phyloP scores from a whole-genome alignment of 2,797 vertebrate species.

The Channa striata region DNA sequence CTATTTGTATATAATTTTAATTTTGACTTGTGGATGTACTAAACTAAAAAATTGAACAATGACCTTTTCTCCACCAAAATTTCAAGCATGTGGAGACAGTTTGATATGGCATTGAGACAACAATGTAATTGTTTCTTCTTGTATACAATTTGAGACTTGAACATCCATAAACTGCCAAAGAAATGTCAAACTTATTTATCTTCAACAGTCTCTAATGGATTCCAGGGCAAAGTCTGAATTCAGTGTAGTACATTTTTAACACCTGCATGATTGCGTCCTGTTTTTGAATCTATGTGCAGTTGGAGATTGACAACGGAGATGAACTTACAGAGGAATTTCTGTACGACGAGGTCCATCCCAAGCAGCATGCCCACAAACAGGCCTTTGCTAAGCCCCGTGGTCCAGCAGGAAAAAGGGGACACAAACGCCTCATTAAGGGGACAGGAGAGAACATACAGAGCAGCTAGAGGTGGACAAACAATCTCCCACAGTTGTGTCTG shows the following conservation, averaged over 20 bases:
- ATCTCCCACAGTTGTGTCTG: slow-evolving; percentile 14
- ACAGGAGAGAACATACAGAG: slow-evolving; percentile 87
- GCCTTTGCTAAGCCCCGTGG: slow-evolving; percentile 98
- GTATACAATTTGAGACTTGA: background rate
- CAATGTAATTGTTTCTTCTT: background rate
- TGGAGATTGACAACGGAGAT: slow-evolving; percentile 93
- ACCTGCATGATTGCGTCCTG: background rate
- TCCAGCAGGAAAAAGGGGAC: slow-evolving; percentile 95
- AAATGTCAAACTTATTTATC: slow-evolving; percentile 11
- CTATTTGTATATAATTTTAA: background rate
- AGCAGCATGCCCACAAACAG: slow-evolving; percentile 95
- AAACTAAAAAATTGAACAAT: background rate
- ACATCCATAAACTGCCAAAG: background rate
- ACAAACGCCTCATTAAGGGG: slow-evolving; percentile 95
- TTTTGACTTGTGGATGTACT: background rate
- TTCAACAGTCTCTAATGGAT: background rate
- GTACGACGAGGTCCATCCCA: slow-evolving; percentile 97
- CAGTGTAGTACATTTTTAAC: background rate
- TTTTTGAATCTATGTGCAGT: slow-evolving; percentile 75
- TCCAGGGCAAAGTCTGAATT: background rate
- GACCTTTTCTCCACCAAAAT: background rate
- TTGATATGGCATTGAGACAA: background rate
- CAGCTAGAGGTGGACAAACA: slow-evolving; percentile 81
- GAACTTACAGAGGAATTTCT: slow-evolving; percentile 95
- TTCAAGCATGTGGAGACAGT: background rate